Evolutionary conservation across 2,888 invertebrate genomes (phyloP), one percentile per base, ranked within the genome.

Genomic region (Drosophila borborema): DNA sequence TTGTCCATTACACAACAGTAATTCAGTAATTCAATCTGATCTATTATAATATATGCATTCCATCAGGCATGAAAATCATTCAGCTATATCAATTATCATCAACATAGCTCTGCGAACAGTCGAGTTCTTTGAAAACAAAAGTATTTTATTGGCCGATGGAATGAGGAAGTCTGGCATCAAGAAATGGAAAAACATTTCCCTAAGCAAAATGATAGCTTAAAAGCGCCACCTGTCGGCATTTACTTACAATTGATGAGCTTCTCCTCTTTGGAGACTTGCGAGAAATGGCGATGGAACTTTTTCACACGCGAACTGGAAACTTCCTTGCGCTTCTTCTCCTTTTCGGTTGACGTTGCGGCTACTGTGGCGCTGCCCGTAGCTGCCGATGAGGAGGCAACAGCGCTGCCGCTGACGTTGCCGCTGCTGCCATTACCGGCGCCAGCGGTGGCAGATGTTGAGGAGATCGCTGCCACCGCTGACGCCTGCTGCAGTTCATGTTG

Each of bases 201-300:
- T 36, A 12, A 36, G 3, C 36, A 36, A 8, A n/a, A n/a, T 41
- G n/a, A 1, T 45, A 5, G 5, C 45, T 5, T 20, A 20, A 40
- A 3, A 34, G 45, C 38, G 31, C 38, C 46, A 20, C 16, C 62
- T 55, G 16, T 2, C 38, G 41, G n/a, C 12, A 0, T 23, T 3
- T 38, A 95, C 96, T 95, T 93, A 96, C 96, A 97, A 93, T 97
- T 97, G 89, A 98, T 95, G 82, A 98, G 96, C 90, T 95, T 95
- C 93, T 98, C 98, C 90, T 97, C 97, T 28, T 95, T 95, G 53
- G 97, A 95, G 82, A 97, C 97, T 92, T 96, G 96, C 80, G 96
- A 96, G 94, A 98, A 98, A 93, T 97, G 96, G 76, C 97, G 95
- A 91, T 96, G 96, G 93, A 98, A 98, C 93, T 98, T 98, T 93